Evolutionary conservation across 1,140 invertebrate genomes (phyloP).

Genomic region (Holotrichia oblita): DNA sequence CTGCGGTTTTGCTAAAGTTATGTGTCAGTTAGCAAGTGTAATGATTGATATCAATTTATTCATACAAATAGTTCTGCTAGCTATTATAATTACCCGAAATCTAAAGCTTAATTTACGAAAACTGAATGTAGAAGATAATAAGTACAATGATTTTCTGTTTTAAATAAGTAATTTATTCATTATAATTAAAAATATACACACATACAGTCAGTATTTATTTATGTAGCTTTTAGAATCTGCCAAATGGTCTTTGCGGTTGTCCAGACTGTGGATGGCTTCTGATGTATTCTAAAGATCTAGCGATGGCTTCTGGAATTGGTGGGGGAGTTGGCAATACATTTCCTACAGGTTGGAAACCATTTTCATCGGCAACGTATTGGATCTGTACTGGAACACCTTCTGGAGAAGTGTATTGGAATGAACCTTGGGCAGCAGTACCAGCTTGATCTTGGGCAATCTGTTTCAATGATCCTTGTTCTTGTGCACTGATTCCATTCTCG

Average conservation of each 20-base stretch:
- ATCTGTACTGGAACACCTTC: conserved; percentile 59
- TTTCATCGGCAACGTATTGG: conserved; percentile 68
- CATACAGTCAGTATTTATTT: background rate
- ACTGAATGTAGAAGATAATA: no score
- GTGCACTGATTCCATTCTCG: conserved; percentile 66
- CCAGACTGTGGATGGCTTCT: conserved; percentile 4
- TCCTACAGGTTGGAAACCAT: conserved; percentile 72
- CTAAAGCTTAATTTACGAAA: no score
- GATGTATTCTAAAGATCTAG: conserved; percentile 61
- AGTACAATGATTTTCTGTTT: background rate
- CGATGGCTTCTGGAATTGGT: conserved; percentile 75
- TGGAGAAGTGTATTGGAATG: conserved; percentile 53
- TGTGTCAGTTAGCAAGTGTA: no score
- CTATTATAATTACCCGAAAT: no score
- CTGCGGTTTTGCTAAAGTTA: no score
- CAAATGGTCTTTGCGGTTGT: conserved; percentile 2
- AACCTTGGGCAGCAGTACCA: conserved; percentile 57
- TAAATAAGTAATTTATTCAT: conserved; percentile 25
- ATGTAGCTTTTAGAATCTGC: background rate
- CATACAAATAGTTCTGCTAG: no score
- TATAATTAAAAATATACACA: conserved; percentile 28
- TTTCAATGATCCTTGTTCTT: conserved; percentile 63
- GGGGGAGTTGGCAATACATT: conserved; percentile 75
- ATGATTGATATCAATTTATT: no score
- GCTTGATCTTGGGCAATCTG: conserved; percentile 57